phyloP scores from a whole-genome alignment of 2,888 invertebrate genomes.

The Chelonus formosanus region DNA sequence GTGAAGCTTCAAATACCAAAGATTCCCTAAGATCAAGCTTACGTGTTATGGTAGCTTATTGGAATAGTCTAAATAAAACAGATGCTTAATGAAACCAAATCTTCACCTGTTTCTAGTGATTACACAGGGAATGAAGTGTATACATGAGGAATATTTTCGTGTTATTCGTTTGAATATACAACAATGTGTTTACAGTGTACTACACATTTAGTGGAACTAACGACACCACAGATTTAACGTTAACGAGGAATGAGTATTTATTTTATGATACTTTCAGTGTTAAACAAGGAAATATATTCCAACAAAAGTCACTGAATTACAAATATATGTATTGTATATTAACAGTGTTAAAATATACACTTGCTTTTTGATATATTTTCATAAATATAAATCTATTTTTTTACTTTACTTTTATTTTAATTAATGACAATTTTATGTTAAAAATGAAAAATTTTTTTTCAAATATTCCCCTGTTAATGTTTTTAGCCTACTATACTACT shows the following conservation, averaged over 20 bases:
- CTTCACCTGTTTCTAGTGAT: too few species aligned
- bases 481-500: too few species aligned
- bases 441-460: too few species aligned
- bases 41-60: too few species aligned
- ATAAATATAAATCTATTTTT: slow-evolving; percentile 2
- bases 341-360: background rate
- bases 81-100: too few species aligned
- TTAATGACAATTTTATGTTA: too few species aligned
- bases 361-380: too few species aligned
- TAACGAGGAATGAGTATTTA: slow-evolving; percentile 48
- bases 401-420: too few species aligned
- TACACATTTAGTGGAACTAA: slow-evolving; percentile 45
- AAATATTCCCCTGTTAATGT: too few species aligned
- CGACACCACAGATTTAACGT: slow-evolving; percentile 47
- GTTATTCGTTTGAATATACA: background rate
- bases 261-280: slow-evolving; percentile 44
- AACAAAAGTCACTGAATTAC: slow-evolving; percentile 36
- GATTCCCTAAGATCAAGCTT: slow-evolving; percentile 11
- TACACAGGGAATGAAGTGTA: background rate
- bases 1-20: slow-evolving; percentile 20
- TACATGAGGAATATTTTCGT: slow-evolving; percentile 10
- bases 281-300: slow-evolving; percentile 2
- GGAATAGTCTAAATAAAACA: too few species aligned
- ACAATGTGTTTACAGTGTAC: slow-evolving; percentile 8
- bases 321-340: too few species aligned